phyloP scores from a whole-genome alignment of 2,797 vertebrate species.

The Esox masquinongy region DNA sequence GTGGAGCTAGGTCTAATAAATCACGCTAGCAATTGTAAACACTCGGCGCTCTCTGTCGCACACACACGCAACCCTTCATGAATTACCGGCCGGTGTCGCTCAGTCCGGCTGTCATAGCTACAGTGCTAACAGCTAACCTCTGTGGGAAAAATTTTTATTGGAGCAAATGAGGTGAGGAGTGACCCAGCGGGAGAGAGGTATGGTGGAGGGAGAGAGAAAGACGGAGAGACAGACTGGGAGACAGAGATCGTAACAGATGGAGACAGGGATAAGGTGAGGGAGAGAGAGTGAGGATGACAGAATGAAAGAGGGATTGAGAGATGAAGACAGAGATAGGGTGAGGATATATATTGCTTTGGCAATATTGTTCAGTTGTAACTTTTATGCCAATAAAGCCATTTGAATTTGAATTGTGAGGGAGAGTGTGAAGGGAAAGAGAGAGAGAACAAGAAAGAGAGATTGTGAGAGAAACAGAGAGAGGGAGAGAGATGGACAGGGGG shows the following conservation, averaged over 20 bases:
- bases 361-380: no score
- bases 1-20: slow-evolving; percentile 55
- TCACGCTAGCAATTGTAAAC: slow-evolving; percentile 52
- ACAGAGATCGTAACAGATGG: slow-evolving; percentile 3
- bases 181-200: not conserved
- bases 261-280: not conserved
- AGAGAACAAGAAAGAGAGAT: no score
- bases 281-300: slow-evolving; percentile 7
- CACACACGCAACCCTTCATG: slow-evolving; percentile 25
- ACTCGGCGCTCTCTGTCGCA: slow-evolving; percentile 18
- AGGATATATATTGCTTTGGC: not conserved
- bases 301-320: not conserved
- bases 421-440: no score
- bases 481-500: no score
- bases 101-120: slow-evolving; percentile 21
- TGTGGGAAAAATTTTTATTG: slow-evolving; percentile 11
- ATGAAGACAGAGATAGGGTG: not conserved
- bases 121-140: slow-evolving; percentile 43
- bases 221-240: slow-evolving; percentile 4
- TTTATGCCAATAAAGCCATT: no score
- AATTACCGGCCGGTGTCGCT: slow-evolving; percentile 40
- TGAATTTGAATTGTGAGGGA: no score
- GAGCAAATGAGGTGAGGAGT: no score
- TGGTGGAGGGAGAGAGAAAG: not conserved
- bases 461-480: no score